Evolutionary conservation across 1,140 invertebrate species (phyloP).

Genomic region (Hesperophylax magnus): DNA sequence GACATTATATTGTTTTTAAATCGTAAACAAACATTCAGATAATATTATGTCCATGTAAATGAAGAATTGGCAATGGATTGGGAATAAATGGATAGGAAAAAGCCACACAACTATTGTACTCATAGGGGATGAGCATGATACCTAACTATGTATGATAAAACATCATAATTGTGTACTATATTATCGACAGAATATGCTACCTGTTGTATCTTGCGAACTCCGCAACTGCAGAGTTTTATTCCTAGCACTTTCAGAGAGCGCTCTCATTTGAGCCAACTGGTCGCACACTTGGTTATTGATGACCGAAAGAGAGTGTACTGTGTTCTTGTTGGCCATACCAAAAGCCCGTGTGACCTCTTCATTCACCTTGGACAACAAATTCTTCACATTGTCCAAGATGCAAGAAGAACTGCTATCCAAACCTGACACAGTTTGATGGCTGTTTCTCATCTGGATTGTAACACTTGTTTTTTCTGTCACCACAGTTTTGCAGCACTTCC

Average conservation of each 20-base stretch:
- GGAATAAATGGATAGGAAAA: no score
- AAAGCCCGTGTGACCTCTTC: constrained; percentile 16
- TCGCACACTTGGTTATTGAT: constrained; percentile 10
- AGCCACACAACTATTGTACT: no score
- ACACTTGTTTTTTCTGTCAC: constrained; percentile 3
- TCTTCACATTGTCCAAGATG: constrained; percentile 16
- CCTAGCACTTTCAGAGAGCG: constrained; percentile 1
- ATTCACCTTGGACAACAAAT: constrained; percentile 22
- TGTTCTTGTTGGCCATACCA: constrained; percentile 3
- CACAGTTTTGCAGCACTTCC: constrained; percentile 20
- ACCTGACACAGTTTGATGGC: neutral
- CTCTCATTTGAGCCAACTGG: constrained; percentile 12
- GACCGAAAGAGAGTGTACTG: neutral
- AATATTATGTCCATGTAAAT: no score
- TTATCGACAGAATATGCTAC: no score
- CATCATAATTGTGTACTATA: no score
- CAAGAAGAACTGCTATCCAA: constrained; percentile 3
- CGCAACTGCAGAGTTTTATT: constrained; percentile 18
- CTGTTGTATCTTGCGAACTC: neutral
- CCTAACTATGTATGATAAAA: no score
- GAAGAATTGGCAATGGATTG: no score
- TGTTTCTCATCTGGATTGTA: constrained; percentile 15
- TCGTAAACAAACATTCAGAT: no score
- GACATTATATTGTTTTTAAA: no score
- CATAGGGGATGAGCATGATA: no score